A percentile compares a stretch with the other conserved stretches of the same genome.
Conservation (phyloP, 2,888 invertebrate species). For the Prosopocoilus inquinatus region DNA sequence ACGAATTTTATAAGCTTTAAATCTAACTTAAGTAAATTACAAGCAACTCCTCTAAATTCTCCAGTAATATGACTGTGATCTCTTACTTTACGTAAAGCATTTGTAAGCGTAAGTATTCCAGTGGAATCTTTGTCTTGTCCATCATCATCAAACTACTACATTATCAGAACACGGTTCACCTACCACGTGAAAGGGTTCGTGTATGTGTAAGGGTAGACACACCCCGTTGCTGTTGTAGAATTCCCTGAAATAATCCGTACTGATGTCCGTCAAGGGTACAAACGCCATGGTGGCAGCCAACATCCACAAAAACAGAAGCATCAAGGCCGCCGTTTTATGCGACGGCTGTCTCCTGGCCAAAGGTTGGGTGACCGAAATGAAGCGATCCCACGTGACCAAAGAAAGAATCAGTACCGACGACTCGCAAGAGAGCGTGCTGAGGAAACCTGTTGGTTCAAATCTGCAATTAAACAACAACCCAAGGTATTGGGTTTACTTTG, state of each 20-base stretch:
- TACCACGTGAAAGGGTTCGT: conserved; percentile 59
- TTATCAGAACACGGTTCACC: conserved; percentile 14
- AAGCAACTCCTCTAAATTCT: too few species aligned
- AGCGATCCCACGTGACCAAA: conserved; percentile 62
- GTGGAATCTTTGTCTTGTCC: too few species aligned
- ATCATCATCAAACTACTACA: neutral
- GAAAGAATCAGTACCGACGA: conserved; percentile 60
- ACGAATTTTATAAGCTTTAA: too few species aligned
- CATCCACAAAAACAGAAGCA: conserved; percentile 54
- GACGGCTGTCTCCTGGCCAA: conserved; percentile 51
- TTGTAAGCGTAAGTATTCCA: too few species aligned
- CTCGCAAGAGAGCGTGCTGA: conserved; percentile 61
- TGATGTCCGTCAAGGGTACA: conserved; percentile 49
- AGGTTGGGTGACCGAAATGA: conserved; percentile 60
- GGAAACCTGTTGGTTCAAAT: conserved; percentile 48
- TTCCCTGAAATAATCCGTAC: conserved; percentile 54
- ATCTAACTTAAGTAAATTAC: too few species aligned
- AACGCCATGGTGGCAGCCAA: conserved; percentile 52
- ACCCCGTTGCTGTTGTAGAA: conserved; percentile 63
- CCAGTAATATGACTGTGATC: too few species aligned
- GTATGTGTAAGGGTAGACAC: conserved; percentile 60
- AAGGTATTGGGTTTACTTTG: conserved; percentile 21
- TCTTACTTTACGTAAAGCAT: too few species aligned
- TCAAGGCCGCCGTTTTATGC: conserved; percentile 51
- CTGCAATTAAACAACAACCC: conserved; percentile 7